Evolutionary conservation across 2,797 vertebrate genomes (phyloP).

Genomic region (Euphonia xanthogaster): DNA sequence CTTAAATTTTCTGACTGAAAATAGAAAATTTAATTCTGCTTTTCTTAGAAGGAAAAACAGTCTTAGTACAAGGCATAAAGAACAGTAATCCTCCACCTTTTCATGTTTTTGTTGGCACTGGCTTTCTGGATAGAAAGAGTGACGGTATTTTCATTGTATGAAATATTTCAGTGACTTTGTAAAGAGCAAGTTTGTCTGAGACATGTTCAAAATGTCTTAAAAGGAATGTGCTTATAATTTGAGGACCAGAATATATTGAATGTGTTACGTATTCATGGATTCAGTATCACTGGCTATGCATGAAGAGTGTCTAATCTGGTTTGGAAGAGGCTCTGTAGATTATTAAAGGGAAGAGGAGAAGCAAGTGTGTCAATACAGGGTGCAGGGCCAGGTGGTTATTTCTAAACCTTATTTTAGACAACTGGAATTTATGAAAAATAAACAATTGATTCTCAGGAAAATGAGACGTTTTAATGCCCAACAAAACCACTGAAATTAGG

Average conservation of each 20-base stretch:
- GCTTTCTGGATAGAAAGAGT: neutral
- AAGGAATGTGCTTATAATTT: neutral
- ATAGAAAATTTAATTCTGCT: neutral
- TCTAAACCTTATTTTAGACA: neutral
- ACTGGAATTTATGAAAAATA: neutral
- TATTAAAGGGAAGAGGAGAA: neutral
- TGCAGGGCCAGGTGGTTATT: neutral
- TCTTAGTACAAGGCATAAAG: neutral
- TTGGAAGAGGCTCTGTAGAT: neutral
- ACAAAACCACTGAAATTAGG: neutral
- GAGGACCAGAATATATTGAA: neutral
- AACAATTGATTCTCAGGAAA: neutral
- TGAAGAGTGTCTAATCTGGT: neutral
- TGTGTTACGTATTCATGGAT: neutral
- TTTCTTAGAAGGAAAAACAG: neutral
- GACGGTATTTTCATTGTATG: neutral
- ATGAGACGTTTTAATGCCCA: neutral
- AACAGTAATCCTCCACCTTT: neutral
- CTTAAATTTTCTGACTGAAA: neutral
- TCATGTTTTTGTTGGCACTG: neutral
- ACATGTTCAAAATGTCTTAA: neutral
- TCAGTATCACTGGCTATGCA: neutral
- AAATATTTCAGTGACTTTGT: neutral
- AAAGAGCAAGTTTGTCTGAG: neutral
- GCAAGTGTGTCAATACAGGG: neutral